Base-by-base conservation (phyloP, 2,113 vertebrate species). In the Pagrus major region DNA sequence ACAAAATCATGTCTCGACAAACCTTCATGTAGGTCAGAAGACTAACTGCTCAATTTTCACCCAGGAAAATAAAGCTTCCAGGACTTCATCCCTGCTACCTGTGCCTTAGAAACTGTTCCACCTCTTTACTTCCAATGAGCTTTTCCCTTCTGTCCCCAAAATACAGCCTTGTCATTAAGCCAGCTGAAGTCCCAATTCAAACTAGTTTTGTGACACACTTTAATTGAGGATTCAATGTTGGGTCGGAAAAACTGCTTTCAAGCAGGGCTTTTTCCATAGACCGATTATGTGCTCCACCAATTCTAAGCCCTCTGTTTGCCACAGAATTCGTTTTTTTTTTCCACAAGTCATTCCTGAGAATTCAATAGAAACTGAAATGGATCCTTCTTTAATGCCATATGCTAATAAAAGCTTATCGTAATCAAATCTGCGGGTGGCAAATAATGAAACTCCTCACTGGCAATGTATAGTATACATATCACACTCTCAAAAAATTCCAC, bases 361-460 rank as follows among this genome's bases (percentile, higher is more conserved):
- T 92, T 93, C 88, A 92, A 93, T 93, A 91, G 87, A 93, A 91
- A 59, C 46, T 76, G 92, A 90, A 94, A 94, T 92, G 67, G 87
- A 93, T 88, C 87, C 70, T 74, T 87, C 89, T 93, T 91, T 89
- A 92, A 93, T 81, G 89, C 81, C 83, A 80, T 86, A 90, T 86
- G 81, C 88, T 93, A 93, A 92, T 93, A 86, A 55, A 92, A 86
- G 82, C 89, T 92, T 93, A 95, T 95, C 91, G 76, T 91, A 93
- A 93, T 93, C 89, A 93, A 92, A 94, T 93, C 91, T 86, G 70
- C 70, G 73, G 81, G 78, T 95, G 94, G 84, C 95, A 96, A 93
- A 97, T 96, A 95, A 97, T 97, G 51, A 94, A 97, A 94, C 96
- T 96, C 89, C 96, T 96, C 93, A 95, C 95, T 67, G 93, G 89